These are phyloP conservation scores for Syrrhaptes paradoxus DNA, from an alignment of 2,113 vertebrate genomes.

Conservation along the genomic window DNA sequence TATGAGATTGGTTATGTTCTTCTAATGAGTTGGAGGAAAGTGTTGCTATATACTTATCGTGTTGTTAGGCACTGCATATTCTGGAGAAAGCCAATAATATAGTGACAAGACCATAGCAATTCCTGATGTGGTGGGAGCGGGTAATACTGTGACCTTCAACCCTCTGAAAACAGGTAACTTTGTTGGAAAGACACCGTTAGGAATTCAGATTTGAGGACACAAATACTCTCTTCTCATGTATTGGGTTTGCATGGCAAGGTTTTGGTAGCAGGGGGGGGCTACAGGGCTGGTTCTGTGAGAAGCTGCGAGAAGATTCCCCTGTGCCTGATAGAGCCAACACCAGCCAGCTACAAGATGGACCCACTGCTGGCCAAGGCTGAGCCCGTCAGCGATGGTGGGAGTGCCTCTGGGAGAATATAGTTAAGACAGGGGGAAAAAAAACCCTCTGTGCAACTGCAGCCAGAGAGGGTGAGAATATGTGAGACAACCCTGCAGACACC, in stretches of 20 bases:
- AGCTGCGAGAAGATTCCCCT: neutral
- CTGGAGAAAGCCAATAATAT: neutral
- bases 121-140: neutral
- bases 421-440: too few species aligned
- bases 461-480: too few species aligned
- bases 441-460: too few species aligned
- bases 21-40: neutral
- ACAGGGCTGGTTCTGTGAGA: neutral
- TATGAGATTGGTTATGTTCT: neutral
- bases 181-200: neutral
- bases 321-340: neutral
- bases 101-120: neutral
- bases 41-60: neutral
- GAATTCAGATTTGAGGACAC: neutral
- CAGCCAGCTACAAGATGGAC: neutral
- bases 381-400: neutral
- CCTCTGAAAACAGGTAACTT: neutral
- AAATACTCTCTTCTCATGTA: neutral
- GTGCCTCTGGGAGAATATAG: too few species aligned
- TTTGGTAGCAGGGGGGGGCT: neutral
- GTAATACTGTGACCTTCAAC: neutral
- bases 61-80: neutral
- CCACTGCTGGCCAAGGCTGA: neutral
- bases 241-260: neutral
- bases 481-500: too few species aligned